Evolutionary conservation across 2,113 vertebrate species (phyloP), one percentile per base, ranked within the genome.

Genomic region (Australoheros scitulus): DNA sequence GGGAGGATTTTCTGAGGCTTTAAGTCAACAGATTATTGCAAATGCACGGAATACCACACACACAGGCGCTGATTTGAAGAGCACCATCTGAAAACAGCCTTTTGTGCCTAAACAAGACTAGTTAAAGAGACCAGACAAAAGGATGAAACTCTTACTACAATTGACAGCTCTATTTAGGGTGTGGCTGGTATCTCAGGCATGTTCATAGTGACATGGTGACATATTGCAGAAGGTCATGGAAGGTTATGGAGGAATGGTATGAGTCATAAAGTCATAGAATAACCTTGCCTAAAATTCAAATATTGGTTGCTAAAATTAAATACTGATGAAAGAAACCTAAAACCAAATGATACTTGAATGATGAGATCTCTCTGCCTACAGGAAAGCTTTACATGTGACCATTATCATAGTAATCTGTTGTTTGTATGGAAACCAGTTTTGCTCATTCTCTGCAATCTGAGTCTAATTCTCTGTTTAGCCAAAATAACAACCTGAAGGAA

Each of bases 21-120:
- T 52, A 78, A 88, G 65, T 89, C 85, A 92, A 88, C 82, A 83
- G 50, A 87, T 92, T 38, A 81, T 63, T 76, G 64, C 76, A 85
- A 82, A 91, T 61, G 29, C 88, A 80, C 85, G 57, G 24, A 76
- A 87, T n/a, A n/a, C 61, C 68, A 63, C 55, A 79, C 55, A 79
- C 77, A 85, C 52, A 80, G 15, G 77, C 79, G 10, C 59, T 41
- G 36, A 78, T 77, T 75, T 63, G 50, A 77, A 77, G 22, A 41
- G 79, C 2, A 6, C 20, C 5, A 11, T 61, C 11, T 63, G n/a
- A 56, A 72, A 26, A 58, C 6, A 7, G 14, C 57, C 2, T 13
- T 59, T 36, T 57, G 7, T 34, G 55, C 34, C 47, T 17, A 65
- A 59, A 61, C 52, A 76, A 68, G 22, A 81, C 47, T 63, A 47